Conservation (phyloP, 1,140 invertebrate genomes). For the Drosophila bifasciata region DNA sequence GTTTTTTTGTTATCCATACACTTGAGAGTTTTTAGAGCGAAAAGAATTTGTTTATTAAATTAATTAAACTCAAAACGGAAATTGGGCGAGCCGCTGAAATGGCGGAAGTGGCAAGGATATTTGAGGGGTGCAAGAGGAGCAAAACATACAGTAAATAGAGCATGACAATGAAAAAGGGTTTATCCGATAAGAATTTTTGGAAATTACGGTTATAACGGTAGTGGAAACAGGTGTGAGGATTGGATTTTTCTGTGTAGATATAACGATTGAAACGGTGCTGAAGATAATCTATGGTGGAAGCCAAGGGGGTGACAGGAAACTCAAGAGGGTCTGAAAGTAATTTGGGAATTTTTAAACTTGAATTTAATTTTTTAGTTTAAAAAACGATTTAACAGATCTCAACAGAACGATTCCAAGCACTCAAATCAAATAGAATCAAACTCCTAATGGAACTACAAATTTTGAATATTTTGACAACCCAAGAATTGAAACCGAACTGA, state of each 20-base stretch:
- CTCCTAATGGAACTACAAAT: no score
- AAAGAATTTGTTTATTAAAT: slow-evolving; percentile 77
- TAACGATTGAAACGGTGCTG: no score
- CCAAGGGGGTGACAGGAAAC: no score
- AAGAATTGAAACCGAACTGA: no score
- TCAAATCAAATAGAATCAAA: no score
- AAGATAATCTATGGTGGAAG: no score
- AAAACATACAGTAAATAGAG: slow-evolving; percentile 55
- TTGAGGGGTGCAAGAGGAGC: slow-evolving; percentile 10
- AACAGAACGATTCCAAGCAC: no score
- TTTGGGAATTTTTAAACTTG: no score
- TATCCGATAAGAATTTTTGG: slow-evolving; percentile 19
- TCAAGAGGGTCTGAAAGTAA: no score
- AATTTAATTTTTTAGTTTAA: no score
- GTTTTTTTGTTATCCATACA: slow-evolving; percentile 38
- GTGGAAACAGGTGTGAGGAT: slow-evolving; percentile 35
- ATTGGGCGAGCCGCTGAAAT: slow-evolving; percentile 45
- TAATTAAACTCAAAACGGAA: slow-evolving; percentile 65
- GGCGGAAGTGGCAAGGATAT: slow-evolving; percentile 43
- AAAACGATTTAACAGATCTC: no score
- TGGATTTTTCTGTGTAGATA: slow-evolving; percentile 14
- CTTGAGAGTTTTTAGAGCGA: slow-evolving; percentile 84
- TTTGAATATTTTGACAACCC: no score
- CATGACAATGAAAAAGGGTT: slow-evolving; percentile 43
- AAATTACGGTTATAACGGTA: slow-evolving; percentile 36